A percentile compares a stretch with the other conserved stretches of the same genome.
Conservation (phyloP, 2,113 vertebrate species). For the Eudyptes chrysolophus region DNA sequence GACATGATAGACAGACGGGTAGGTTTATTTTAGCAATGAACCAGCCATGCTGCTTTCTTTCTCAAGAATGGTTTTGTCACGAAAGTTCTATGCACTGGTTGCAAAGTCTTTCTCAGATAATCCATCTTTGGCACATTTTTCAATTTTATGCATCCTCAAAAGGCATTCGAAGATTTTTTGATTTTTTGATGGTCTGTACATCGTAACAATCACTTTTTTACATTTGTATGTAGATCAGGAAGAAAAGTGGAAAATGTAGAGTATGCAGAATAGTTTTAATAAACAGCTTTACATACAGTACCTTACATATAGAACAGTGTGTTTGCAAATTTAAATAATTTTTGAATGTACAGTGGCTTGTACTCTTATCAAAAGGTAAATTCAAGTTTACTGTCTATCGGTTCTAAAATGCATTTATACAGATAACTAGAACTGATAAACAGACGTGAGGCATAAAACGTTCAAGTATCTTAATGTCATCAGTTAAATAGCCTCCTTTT, state of each 20-base stretch:
- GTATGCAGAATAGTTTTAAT: slow-evolving; percentile 85
- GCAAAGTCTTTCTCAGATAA: slow-evolving; percentile 32
- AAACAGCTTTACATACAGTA: slow-evolving; percentile 88
- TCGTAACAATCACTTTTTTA: slow-evolving; percentile 42
- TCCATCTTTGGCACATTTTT: slow-evolving; percentile 73
- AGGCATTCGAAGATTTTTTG: slow-evolving; percentile 49
- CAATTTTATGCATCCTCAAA: slow-evolving; percentile 52
- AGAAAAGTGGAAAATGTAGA: slow-evolving; percentile 73
- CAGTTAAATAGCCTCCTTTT: slow-evolving; percentile 72
- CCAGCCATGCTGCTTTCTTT: slow-evolving; percentile 1
- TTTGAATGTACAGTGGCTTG: slow-evolving; percentile 90
- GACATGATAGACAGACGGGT: background rate
- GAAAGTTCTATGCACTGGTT: slow-evolving; percentile 14
- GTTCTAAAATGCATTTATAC: slow-evolving; percentile 82
- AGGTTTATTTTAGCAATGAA: slow-evolving; percentile 14
- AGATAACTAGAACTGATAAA: slow-evolving; percentile 81
- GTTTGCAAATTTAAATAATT: slow-evolving; percentile 89
- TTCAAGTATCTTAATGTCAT: slow-evolving; percentile 74
- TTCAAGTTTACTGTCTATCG: slow-evolving; percentile 78
- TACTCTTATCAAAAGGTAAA: slow-evolving; percentile 81
- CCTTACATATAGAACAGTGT: slow-evolving; percentile 86
- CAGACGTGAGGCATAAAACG: slow-evolving; percentile 76
- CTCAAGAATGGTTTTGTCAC: background rate
- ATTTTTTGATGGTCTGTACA: slow-evolving; percentile 41
- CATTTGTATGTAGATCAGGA: slow-evolving; percentile 52